phyloP scores from a whole-genome alignment of 2,888 invertebrate genomes.

The Malthinus seriepunctatus region DNA sequence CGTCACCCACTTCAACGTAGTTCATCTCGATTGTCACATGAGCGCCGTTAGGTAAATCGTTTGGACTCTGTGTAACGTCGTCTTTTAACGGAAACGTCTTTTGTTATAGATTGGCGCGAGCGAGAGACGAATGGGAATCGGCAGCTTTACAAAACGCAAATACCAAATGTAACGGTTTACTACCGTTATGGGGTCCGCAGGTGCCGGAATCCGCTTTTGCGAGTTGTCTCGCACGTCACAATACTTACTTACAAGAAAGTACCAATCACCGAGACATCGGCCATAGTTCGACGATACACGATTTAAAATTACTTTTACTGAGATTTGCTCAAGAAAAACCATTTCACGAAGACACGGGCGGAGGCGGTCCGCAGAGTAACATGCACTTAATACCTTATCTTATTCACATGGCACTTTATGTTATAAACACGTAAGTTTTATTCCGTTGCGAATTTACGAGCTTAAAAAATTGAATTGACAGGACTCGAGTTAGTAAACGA shows the following conservation, averaged over 20 bases:
- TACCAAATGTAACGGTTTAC: conserved; percentile 93
- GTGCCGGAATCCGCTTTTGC: conserved; percentile 93
- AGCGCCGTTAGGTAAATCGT: conserved; percentile 80
- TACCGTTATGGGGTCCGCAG: conserved; percentile 96
- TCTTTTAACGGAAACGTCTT: not conserved
- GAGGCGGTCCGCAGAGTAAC: conserved; percentile 95
- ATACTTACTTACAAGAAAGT: conserved; percentile 78
- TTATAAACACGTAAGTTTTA: conserved; percentile 78
- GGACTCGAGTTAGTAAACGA: conserved; percentile 72
- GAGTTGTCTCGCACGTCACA: conserved; percentile 89
- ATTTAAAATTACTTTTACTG: conserved; percentile 85
- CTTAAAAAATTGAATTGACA: conserved; percentile 43
- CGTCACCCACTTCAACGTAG: conserved; percentile 97
- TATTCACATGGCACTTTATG: conserved; percentile 92
- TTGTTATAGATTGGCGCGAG: conserved; percentile 48
- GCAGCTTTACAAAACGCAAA: conserved; percentile 98
- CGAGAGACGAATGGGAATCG: conserved; percentile 96
- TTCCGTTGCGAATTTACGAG: no score
- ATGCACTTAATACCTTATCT: conserved; percentile 96
- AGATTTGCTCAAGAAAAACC: conserved; percentile 93
- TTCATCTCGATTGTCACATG: conserved; percentile 98
- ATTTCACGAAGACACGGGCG: conserved; percentile 97
- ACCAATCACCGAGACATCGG: conserved; percentile 78
- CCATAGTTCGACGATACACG: conserved; percentile 84
- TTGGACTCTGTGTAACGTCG: not conserved